Evolutionary conservation across 2,113 vertebrate genomes (phyloP), one percentile per base, ranked within the genome.

Genomic region (Cavia aperea): DNA sequence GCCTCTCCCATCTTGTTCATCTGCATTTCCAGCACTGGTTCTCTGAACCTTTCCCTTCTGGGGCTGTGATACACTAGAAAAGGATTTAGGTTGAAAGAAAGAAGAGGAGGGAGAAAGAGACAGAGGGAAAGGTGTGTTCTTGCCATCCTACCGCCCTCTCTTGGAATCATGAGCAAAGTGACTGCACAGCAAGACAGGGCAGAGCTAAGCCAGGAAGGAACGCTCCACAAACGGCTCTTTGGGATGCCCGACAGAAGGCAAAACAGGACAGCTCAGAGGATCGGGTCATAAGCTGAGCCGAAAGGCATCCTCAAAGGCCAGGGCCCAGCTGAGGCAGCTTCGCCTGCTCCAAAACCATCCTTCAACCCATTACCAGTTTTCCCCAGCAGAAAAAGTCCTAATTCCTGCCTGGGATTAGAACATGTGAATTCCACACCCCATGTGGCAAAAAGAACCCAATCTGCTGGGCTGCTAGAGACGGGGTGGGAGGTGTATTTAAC

Each of bases 71-170:
- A 81, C 66, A 72, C 88, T 56, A 72, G 66, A 89, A 82, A 89
- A 19, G 49, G 60, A 77, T 81, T 85, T 87, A 89, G 63, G 51
- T 0, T 66, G 70, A 63, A 72, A 73, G 83, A 75, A 89, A 31
- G 79, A 77, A 75, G 81, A 86, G 87, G 81, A 91, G 63, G 75
- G 81, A 77, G 14, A 0, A 12, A 88, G 58, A 66, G 11, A 89
- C 6, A 23, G 8, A 68, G 46, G 23, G n/a, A 46, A 0, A 0
- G 14, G 54, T n/a, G 0, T 0, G 94, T 85, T 68, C 72, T 77
- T 4, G 95, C 89, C 92, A 94, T 88, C 88, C 96, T 97, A 39
- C 97, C 96, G 97, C 97, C 98, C 97, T n/a, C 97, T 97, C 84
- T 95, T 95, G 97, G 97, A 95, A 5, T 56, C 15, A 9, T 16